Evolutionary conservation across 2,888 invertebrate species (phyloP).

Genomic region (Idaea biselata): DNA sequence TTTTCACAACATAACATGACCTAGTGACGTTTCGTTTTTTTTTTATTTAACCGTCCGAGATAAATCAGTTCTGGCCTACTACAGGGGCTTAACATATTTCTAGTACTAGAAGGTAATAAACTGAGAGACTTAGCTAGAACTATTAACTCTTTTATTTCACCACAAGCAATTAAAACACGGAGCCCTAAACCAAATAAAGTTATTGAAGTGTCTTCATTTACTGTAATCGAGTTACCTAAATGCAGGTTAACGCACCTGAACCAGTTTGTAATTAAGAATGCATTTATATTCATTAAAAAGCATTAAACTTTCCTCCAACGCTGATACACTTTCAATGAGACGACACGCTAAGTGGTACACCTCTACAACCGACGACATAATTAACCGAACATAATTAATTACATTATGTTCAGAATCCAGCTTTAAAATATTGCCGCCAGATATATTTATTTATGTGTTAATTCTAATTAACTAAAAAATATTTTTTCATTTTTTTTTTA

Average conservation of each 20-base stretch:
- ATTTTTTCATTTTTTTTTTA: not conserved
- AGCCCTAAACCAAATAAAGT: slow-evolving; percentile 19
- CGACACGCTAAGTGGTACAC: slow-evolving; percentile 47
- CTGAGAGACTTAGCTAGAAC: not conserved
- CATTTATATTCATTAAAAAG: slow-evolving; percentile 77
- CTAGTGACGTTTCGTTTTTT: no score
- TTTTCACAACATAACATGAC: no score
- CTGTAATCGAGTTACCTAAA: slow-evolving; percentile 41
- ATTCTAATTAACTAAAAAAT: not conserved
- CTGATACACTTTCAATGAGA: slow-evolving; percentile 54
- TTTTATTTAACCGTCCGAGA: no score
- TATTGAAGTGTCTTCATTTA: slow-evolving; percentile 25
- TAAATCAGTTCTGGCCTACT: no score
- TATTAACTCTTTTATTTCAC: not conserved
- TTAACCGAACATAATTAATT: slow-evolving; percentile 32
- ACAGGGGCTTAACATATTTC: no score
- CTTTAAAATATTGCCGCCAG: slow-evolving; percentile 3
- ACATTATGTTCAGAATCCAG: slow-evolving; percentile 22
- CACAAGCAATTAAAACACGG: slow-evolving; percentile 1
- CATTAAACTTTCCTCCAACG: slow-evolving; percentile 62
- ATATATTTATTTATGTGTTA: not conserved
- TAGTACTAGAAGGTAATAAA: not conserved
- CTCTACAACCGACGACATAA: slow-evolving; percentile 43
- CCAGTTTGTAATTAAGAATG: slow-evolving; percentile 76
- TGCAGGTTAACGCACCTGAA: slow-evolving; percentile 67